phyloP scores from a whole-genome alignment of 2,797 vertebrate species.

The Synaphobranchus kaupii region DNA sequence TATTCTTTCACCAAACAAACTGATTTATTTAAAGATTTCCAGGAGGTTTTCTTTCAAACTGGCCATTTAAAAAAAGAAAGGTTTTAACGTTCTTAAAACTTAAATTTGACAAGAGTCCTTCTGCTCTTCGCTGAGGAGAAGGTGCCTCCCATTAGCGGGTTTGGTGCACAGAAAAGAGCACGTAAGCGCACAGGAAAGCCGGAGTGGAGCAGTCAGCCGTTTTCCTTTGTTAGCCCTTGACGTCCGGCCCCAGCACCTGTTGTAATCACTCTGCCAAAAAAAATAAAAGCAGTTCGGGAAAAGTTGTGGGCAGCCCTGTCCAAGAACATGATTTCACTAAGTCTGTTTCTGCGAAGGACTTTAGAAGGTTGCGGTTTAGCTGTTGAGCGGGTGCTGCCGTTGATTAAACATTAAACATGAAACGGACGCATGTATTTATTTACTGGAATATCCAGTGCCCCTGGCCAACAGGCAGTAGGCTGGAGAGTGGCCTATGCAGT shows the following conservation, averaged over 20 bases:
- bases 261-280: conserved; percentile 24
- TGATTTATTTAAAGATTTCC: background rate
- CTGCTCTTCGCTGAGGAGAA: background rate
- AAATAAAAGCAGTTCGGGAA: conserved; percentile 17
- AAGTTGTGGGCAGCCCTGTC: background rate
- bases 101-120: background rate
- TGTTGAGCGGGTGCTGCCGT: conserved; percentile 39
- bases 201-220: background rate
- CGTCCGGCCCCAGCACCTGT: conserved; percentile 25
- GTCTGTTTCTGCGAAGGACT: conserved; percentile 22
- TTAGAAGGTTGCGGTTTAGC: conserved; percentile 40
- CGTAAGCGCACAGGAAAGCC: background rate
- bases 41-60: conserved; percentile 23
- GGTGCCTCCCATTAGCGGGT: background rate
- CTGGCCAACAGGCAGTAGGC: conserved; percentile 33
- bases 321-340: conserved; percentile 37
- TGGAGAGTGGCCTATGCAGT: too few species aligned
- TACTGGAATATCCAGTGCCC: conserved; percentile 5
- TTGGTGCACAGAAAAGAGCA: background rate
- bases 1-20: background rate
- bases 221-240: conserved; percentile 33
- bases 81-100: conserved; percentile 26
- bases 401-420: conserved; percentile 49
- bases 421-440: conserved; percentile 36
- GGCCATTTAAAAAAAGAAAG: background rate